These are phyloP conservation scores for Arctocebus calabarensis DNA, from an alignment of 2,797 vertebrate species.

Conservation along the genomic window DNA sequence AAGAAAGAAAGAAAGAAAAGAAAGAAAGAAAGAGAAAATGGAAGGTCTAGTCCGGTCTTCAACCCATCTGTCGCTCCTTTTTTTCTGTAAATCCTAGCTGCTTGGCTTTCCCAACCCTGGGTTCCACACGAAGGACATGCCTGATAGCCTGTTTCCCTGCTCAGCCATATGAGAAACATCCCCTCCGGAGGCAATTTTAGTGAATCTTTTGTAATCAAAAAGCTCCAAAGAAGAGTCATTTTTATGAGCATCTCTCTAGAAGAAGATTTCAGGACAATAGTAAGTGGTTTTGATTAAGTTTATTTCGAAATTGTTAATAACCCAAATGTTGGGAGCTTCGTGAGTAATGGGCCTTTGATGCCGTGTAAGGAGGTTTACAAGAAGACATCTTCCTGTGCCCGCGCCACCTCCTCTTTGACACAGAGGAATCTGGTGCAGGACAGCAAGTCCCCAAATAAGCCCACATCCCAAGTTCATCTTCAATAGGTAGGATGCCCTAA, in stretches of 20 bases:
- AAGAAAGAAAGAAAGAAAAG: no score
- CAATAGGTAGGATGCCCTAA: not conserved
- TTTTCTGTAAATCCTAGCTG: constrained; percentile 14
- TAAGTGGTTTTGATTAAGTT: constrained; percentile 34
- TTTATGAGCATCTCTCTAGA: constrained; percentile 13
- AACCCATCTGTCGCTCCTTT: not conserved
- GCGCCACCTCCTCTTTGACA: constrained; percentile 57
- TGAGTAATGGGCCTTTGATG: constrained; percentile 50
- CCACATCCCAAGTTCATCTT: not conserved
- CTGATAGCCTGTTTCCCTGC: not conserved
- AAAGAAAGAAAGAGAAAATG: not conserved
- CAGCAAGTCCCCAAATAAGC: not conserved
- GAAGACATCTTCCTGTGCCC: constrained; percentile 45
- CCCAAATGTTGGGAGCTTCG: constrained; percentile 7
- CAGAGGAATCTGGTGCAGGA: constrained; percentile 31
- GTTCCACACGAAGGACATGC: not conserved
- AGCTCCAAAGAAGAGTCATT: not conserved
- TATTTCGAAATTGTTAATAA: constrained; percentile 55
- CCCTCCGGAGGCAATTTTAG: not conserved
- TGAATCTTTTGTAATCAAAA: not conserved
- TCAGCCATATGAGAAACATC: not conserved
- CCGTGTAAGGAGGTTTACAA: constrained; percentile 44
- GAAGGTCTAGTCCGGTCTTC: not conserved
- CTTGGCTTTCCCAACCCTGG: not conserved
- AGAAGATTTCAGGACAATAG: constrained; percentile 24